Base-by-base conservation (phyloP, 2,797 vertebrate genomes). In the Ispidina picta region DNA sequence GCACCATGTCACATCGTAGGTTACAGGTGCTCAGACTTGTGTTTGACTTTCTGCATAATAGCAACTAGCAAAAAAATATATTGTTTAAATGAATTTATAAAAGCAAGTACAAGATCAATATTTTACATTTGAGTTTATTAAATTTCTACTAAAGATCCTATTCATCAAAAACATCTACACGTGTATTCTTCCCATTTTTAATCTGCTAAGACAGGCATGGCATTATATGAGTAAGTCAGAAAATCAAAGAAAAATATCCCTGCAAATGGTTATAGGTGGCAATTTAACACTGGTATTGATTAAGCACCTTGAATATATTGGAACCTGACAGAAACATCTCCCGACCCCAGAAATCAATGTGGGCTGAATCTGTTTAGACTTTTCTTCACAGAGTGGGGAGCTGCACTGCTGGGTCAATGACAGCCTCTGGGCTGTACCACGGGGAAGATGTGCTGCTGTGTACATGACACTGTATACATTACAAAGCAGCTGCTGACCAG, bases 101-200 rank as follows among this genome's bases (percentile, higher is more conserved):
- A 19, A 95, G 44, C 54, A 93, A 90, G 62, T 84, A 93, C 22
- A 86, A 51, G 58, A 96, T 96, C 94, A 81, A 90, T 97, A 96
- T 90, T 94, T 97, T 96, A 93, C 37, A 46, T 83, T 46, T 81
- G 37, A 96, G 43, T 37, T 92, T 96, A 97, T 95, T 97, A 95
- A 87, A 96, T 96, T 96, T 96, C 72, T 76, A 77, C 76, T 89
- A 88, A 92, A 81, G 31, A 35, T 70, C 69, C 68, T 93, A 92
- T 88, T 97, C 10, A 96, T 96, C 87, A 96, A 92, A 95, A 84
- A 54, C 63, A 90, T 56, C 64, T 58, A 94, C 31, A 86, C 46
- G 43, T 18, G 33, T 80, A 90, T 88, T 88, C 77, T 56, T 85
- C 84, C 29, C 37, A 62, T 68, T 95, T 97, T 91, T 96, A 96